phyloP scores from a whole-genome alignment of 2,888 invertebrate species.

The Brenthis hecate region DNA sequence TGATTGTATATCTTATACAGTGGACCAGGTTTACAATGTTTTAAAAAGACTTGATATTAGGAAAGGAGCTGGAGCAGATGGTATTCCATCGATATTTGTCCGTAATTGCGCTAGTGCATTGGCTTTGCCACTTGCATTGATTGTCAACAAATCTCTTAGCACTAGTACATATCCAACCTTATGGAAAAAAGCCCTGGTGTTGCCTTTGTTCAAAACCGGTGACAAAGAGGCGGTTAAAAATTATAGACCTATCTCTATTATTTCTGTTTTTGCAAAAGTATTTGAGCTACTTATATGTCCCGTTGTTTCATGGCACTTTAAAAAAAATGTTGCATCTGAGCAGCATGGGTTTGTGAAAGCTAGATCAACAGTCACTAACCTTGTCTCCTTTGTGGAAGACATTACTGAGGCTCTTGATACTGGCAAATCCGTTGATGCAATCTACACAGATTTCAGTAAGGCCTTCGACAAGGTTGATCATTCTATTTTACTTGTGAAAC shows the following conservation, averaged over 20 bases:
- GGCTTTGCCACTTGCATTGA: too few species aligned
- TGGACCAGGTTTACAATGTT: too few species aligned
- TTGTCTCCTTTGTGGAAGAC: neutral
- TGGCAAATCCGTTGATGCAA: too few species aligned
- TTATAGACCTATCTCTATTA: neutral
- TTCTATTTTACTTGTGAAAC: too few species aligned
- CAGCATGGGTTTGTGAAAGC: neutral
- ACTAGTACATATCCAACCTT: neutral
- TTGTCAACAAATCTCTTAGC: neutral
- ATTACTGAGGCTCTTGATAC: too few species aligned
- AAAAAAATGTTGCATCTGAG: neutral
- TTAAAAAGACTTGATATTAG: too few species aligned
- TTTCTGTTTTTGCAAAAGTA: neutral
- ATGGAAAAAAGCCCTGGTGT: neutral
- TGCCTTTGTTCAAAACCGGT: neutral
- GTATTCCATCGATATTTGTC: conserved; percentile 33
- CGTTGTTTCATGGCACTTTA: neutral
- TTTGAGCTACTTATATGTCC: neutral
- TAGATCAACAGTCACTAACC: neutral
- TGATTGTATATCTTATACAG: too few species aligned
- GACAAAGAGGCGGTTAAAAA: neutral
- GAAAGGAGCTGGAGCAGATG: conserved; percentile 33
- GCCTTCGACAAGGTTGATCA: too few species aligned
- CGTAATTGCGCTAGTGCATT: conserved; percentile 14
- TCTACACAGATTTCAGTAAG: too few species aligned